A percentile compares a stretch with the other conserved stretches of the same genome.
These are phyloP conservation scores for Micropterix aruncella DNA, from an alignment of 2,888 invertebrate species.

Conservation along the genomic window DNA sequence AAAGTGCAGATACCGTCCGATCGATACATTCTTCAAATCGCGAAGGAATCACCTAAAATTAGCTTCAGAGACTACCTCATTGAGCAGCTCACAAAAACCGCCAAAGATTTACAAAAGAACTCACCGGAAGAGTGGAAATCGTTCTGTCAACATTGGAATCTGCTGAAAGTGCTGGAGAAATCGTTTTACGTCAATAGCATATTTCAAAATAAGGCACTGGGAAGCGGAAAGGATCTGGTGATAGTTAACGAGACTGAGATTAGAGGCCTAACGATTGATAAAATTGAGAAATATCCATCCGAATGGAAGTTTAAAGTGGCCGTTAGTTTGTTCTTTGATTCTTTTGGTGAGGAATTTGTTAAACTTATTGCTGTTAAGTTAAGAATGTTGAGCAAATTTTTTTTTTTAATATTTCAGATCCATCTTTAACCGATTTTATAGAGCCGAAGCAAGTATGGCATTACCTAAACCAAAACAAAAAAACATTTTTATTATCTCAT, in stretches of 20 bases:
- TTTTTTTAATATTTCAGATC: constrained; percentile 28
- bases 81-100: constrained; percentile 42
- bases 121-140: constrained; percentile 21
- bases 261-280: constrained; percentile 32
- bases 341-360: constrained; percentile 32
- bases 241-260: constrained; percentile 35
- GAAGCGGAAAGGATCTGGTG: constrained; percentile 24
- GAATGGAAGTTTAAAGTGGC: constrained; percentile 43
- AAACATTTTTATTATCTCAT: constrained; percentile 39
- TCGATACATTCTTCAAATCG: constrained; percentile 40
- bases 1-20: constrained; percentile 46
- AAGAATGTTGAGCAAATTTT: too few species aligned
- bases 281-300: constrained; percentile 27
- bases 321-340: constrained; percentile 40
- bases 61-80: constrained; percentile 50
- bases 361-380: too few species aligned
- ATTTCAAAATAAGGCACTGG: constrained; percentile 36
- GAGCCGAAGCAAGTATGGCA: constrained; percentile 42
- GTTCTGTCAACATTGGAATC: constrained; percentile 30
- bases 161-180: constrained; percentile 29
- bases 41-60: constrained; percentile 41
- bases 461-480: constrained; percentile 41
- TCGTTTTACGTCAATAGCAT: constrained; percentile 34
- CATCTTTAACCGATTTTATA: constrained; percentile 33
- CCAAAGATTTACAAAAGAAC: constrained; percentile 24